These are phyloP conservation scores for Pterostichus madidus DNA, from an alignment of 2,888 invertebrate genomes.

Conservation along the genomic window DNA sequence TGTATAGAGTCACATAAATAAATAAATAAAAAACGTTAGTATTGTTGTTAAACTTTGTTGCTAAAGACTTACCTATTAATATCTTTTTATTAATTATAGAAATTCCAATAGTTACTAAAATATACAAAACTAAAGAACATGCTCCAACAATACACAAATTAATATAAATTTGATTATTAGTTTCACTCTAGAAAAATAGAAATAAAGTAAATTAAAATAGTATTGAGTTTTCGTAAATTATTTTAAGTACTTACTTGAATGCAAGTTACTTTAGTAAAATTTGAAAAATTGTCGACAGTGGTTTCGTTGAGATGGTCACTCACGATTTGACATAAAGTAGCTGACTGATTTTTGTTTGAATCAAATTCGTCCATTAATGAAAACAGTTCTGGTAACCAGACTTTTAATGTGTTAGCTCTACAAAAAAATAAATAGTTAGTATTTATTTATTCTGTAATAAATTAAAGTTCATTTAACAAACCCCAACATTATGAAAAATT, in stretches of 20 bases:
- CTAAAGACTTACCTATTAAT: conserved; percentile 2
- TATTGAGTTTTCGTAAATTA: no score
- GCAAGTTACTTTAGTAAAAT: conserved; percentile 1
- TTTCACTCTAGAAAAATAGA: conserved; percentile 17
- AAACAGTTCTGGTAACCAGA: conserved; percentile 32
- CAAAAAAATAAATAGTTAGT: background rate
- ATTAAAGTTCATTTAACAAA: background rate
- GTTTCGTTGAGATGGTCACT: background rate
- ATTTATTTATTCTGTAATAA: background rate
- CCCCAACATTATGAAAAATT: conserved; percentile 37
- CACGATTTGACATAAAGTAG: conserved; percentile 18
- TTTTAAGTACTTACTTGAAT: conserved; percentile 4
- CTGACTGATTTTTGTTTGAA: conserved; percentile 6
- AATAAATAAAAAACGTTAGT: no score
- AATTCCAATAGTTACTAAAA: conserved; percentile 8
- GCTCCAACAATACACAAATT: conserved; percentile 17
- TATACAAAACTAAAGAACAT: conserved; percentile 1
- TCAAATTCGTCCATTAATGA: conserved; percentile 28
- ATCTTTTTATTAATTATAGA: conserved; percentile 17
- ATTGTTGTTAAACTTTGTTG: no score
- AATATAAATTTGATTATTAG: conserved; percentile 17
- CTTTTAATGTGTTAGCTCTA: conserved; percentile 40
- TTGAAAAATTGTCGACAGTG: background rate
- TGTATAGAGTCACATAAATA: no score
- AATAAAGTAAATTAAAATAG: no score